Evolutionary conservation across 2,888 invertebrate species (phyloP), one percentile per base, ranked within the genome.

Genomic region (Didymodactylos carnosus): DNA sequence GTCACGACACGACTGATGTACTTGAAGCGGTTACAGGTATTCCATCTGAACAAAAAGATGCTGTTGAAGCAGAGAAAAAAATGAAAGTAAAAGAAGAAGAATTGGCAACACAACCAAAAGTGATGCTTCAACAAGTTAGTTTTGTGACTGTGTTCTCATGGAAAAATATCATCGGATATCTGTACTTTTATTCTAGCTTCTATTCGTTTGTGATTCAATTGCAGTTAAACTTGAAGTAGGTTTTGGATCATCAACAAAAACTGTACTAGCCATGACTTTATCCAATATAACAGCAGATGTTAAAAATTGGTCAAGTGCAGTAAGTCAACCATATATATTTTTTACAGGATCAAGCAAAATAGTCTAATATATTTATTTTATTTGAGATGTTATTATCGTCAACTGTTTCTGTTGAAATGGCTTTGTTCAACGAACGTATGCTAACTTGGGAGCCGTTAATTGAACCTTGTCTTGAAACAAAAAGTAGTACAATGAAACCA

Each of bases 361-460:
- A 3, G 27, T 29, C 29, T 13, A 5, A 7, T 19, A 7, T 25
- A 13, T 51, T 6, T 51, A 14, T 23, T 41, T 75, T 14, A n/a
- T 71, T 71, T 43, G 14, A 71, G 76, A 53, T 73, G 49, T 70
- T 46, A 40, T 16, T 75, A 16, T 51, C 29, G 27, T 35, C 69
- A 72, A 79, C 78, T 39, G 76, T 83, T 53, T 78, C 79, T 1
- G 84, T 95, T 80, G 89, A 91, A 83, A 89, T 94, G 85, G 91
- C 91, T 7, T 97, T 95, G 84, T 98, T 91, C 84, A 98, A 98
- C 84, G 91, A 91, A 80, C 86, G 87, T 8, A 86, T 92, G 77
- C 92, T 92, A 13, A 87, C 92, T 49, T 98, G 98, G 98, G 98
- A 98, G 84, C 95, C 95, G 0, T 85, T 98, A 2, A 87, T 97